phyloP scores from a whole-genome alignment of 2,888 invertebrate genomes.

The Helobdella robusta region DNA sequence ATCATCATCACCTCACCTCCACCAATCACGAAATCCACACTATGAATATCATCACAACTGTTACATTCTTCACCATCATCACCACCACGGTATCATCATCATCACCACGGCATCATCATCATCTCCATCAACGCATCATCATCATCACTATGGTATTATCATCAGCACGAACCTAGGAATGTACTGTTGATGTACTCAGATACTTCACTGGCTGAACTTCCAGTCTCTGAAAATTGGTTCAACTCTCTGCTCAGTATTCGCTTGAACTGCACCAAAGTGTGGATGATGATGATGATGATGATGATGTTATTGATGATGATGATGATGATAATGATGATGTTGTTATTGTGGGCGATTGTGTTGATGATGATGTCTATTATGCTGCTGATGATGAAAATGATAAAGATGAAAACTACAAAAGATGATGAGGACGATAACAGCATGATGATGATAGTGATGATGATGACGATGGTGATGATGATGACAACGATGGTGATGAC shows the following conservation, averaged over 20 bases:
- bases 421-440: no score
- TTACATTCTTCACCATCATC: no score
- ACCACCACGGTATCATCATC: no score
- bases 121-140: no score
- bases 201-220: constrained; percentile 97
- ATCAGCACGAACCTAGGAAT: constrained; percentile 76
- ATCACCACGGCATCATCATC: no score
- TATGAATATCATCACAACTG: no score
- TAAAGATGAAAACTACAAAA: constrained; percentile 24
- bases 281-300: constrained; percentile 22
- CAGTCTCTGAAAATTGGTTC: constrained; percentile 96
- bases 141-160: no score
- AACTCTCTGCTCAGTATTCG: constrained; percentile 98
- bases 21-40: no score
- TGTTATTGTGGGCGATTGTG: constrained; percentile 21
- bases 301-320: constrained; percentile 21
- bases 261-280: constrained; percentile 74
- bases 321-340: constrained; percentile 23
- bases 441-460: constrained; percentile 26
- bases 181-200: constrained; percentile 98
- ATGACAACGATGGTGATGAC: constrained; percentile 30
- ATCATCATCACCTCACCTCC: no score
- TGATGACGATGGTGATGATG: constrained; percentile 30
- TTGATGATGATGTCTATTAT: constrained; percentile 25
- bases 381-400: constrained; percentile 25